These are phyloP conservation scores for Strigops habroptila DNA, from an alignment of 2,113 vertebrate genomes.

Conservation along the genomic window DNA sequence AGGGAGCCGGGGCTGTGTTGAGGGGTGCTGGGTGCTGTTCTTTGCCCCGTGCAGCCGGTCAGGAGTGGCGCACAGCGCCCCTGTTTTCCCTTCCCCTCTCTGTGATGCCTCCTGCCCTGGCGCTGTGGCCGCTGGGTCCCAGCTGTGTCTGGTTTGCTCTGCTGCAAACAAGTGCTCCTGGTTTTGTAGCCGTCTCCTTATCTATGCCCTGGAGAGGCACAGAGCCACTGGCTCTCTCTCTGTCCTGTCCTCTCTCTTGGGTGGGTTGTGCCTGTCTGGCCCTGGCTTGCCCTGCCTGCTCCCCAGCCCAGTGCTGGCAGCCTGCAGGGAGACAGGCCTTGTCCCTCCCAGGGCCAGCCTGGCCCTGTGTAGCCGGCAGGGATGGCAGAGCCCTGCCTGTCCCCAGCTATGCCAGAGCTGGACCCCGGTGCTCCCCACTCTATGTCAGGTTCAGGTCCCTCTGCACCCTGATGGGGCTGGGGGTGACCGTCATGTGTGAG, in stretches of 20 bases:
- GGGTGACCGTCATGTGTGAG: fast-evolving
- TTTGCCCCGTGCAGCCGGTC: background rate
- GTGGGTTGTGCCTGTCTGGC: background rate
- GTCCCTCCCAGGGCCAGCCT: background rate
- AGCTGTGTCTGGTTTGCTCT: background rate
- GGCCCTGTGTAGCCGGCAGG: background rate
- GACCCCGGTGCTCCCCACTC: fast-evolving
- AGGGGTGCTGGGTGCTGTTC: background rate
- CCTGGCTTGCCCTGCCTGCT: background rate
- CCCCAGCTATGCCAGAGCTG: background rate
- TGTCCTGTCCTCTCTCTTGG: fast-evolving
- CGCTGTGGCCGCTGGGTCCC: background rate
- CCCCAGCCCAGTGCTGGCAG: background rate
- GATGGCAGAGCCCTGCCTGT: background rate
- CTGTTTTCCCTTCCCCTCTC: background rate
- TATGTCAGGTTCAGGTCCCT: fast-evolving
- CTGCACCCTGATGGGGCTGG: background rate
- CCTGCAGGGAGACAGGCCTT: background rate
- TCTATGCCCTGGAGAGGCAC: background rate
- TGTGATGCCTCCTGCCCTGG: background rate
- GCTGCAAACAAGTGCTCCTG: background rate
- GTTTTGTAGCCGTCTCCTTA: background rate
- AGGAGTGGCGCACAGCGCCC: background rate
- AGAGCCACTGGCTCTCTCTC: background rate
- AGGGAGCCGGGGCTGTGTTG: background rate